Evolutionary conservation across 2,888 invertebrate genomes (phyloP).

Genomic region (Icerya purchasi): DNA sequence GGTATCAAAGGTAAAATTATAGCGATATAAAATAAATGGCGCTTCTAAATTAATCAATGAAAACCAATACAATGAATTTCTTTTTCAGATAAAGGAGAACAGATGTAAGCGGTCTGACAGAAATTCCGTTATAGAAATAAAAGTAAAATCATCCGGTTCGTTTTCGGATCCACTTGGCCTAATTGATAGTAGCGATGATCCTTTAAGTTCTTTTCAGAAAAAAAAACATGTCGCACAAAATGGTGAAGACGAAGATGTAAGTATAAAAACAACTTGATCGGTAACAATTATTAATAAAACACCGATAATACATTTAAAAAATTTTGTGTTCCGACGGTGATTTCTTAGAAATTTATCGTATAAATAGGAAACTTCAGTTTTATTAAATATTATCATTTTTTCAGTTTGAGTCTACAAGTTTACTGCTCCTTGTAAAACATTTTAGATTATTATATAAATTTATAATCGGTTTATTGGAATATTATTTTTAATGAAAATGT

Average conservation of each 20-base stretch:
- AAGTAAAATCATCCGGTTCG: background rate
- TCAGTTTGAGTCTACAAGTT: too few relatives aligned
- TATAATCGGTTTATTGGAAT: too few relatives aligned
- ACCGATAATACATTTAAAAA: too few relatives aligned
- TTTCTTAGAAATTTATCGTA: too few relatives aligned
- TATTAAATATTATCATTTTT: too few relatives aligned
- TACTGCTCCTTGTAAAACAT: too few relatives aligned
- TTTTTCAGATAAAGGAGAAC: background rate
- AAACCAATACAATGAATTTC: background rate
- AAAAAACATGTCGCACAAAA: background rate
- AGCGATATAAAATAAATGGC: background rate
- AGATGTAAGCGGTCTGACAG: background rate
- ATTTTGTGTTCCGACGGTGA: too few relatives aligned
- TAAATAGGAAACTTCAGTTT: too few relatives aligned
- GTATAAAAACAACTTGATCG: too few relatives aligned
- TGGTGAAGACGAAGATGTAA: slow-evolving; percentile 1
- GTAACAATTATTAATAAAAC: too few relatives aligned
- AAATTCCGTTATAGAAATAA: background rate
- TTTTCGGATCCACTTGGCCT: slow-evolving; percentile 3
- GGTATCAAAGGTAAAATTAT: background rate
- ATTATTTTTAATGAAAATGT: too few relatives aligned
- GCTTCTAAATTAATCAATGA: background rate
- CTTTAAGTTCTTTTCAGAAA: slow-evolving; percentile 5
- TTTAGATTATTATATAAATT: too few relatives aligned
- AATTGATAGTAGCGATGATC: slow-evolving; percentile 7